Percentiles rank a stretch among this genome's conserved stretches.
Conservation (phyloP, 2,797 vertebrate genomes). For the Passerculus sandwichensis region DNA sequence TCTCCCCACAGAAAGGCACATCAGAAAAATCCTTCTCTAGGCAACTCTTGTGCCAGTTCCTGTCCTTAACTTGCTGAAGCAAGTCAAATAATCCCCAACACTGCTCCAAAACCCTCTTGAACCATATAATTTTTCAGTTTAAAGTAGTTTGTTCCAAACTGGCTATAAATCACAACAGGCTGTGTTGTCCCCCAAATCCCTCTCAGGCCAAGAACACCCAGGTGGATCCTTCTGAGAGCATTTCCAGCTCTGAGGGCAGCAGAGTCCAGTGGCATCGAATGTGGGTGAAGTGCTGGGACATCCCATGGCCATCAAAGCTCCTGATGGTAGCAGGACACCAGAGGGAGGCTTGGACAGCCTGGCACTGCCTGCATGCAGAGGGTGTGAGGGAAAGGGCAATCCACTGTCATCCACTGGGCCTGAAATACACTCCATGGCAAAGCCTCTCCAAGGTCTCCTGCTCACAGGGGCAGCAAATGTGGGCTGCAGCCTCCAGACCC, state of each 20-base stretch:
- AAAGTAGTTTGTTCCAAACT: not conserved
- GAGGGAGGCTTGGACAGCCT: not conserved
- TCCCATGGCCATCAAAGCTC: not conserved
- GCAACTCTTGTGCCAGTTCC: not conserved
- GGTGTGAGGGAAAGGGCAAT: not conserved
- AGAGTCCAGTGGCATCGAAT: not conserved
- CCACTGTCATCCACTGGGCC: not conserved
- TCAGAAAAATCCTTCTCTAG: not conserved
- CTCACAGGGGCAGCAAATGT: not conserved
- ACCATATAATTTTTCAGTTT: not conserved
- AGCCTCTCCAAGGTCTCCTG: not conserved
- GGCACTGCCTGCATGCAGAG: accelerated
- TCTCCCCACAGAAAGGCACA: not conserved
- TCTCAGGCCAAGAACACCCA: not conserved
- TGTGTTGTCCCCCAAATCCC: not conserved
- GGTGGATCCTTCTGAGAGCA: not conserved
- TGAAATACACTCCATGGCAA: not conserved
- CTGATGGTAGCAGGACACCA: accelerated
- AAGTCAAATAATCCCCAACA: not conserved
- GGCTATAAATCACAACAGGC: not conserved
- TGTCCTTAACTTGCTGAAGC: not conserved
- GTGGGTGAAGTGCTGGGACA: not conserved
- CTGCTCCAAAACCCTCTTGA: not conserved
- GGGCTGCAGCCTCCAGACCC: not conserved
- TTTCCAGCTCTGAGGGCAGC: not conserved